Percentiles rank a stretch among this genome's conserved stretches.
These are phyloP conservation scores for Catocala fraxini DNA, from an alignment of 2,888 invertebrate genomes.

Conservation along the genomic window DNA sequence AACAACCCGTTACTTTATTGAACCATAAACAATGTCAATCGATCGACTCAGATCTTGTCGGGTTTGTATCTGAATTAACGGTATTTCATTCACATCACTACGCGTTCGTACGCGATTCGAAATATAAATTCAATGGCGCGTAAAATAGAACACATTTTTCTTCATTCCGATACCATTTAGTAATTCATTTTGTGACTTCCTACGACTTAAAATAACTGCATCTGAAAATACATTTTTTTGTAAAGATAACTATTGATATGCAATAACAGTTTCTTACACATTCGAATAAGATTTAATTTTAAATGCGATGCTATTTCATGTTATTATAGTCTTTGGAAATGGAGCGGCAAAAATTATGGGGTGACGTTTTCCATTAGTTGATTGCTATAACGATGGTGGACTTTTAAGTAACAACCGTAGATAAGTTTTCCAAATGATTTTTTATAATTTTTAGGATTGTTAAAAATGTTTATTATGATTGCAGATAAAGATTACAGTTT, in stretches of 20 bases:
- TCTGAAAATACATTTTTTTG: constrained; percentile 26
- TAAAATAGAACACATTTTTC: constrained; percentile 26
- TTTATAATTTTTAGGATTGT: constrained; percentile 5
- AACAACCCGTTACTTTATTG: background rate
- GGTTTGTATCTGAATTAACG: constrained; percentile 5
- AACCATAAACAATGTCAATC: background rate
- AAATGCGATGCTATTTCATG: constrained; percentile 20
- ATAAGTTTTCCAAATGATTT: constrained; percentile 25
- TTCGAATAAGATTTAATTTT: constrained; percentile 32
- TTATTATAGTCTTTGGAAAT: constrained; percentile 36
- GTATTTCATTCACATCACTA: constrained; percentile 12
- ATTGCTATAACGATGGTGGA: constrained; percentile 44
- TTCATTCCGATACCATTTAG: constrained; percentile 12
- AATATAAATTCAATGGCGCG: constrained; percentile 18
- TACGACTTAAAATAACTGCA: constrained; percentile 21
- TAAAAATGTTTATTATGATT: constrained; percentile 12
- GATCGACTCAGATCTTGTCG: constrained; percentile 6
- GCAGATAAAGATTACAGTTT: constrained; percentile 6
- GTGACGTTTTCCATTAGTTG: constrained; percentile 47
- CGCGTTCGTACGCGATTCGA: background rate
- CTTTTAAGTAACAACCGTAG: constrained; percentile 32
- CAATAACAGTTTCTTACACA: constrained; percentile 30
- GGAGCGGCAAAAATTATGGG: constrained; percentile 36
- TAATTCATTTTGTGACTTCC: constrained; percentile 28
- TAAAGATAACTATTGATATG: constrained; percentile 4